Evolutionary conservation across 1,140 invertebrate genomes (phyloP).

Genomic region (Marisa cornuarietis): DNA sequence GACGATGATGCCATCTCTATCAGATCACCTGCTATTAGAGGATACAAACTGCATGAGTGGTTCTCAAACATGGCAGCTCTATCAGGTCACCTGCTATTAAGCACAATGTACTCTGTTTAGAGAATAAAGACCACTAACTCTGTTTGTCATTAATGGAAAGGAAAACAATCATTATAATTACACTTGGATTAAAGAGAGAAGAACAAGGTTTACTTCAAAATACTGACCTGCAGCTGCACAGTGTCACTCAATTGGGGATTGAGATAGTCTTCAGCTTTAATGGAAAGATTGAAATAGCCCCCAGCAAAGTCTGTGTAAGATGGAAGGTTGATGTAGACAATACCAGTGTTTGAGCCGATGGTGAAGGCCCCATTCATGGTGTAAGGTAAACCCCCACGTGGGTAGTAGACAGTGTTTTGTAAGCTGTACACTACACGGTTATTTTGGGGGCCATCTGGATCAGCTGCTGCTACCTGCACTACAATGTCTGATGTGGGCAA

Average conservation of each 20-base stretch:
- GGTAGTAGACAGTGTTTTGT: constrained; percentile 24
- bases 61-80: too few relatives aligned
- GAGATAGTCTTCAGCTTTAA: constrained; percentile 32
- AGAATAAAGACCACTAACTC: too few relatives aligned
- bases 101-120: too few relatives aligned
- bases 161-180: too few relatives aligned
- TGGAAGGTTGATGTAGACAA: constrained; percentile 29
- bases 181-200: too few relatives aligned
- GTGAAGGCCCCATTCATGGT: constrained; percentile 32
- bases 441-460: constrained; percentile 29
- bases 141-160: too few relatives aligned
- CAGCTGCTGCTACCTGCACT: constrained; percentile 27
- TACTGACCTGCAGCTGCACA: constrained; percentile 29
- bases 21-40: too few relatives aligned
- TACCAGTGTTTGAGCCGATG: constrained; percentile 35
- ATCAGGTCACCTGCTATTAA: too few relatives aligned
- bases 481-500: constrained; percentile 20
- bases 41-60: too few relatives aligned
- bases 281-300: constrained; percentile 35
- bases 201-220: too few relatives aligned
- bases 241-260: constrained; percentile 24
- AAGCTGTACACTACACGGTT: constrained; percentile 37
- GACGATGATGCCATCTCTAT: too few relatives aligned
- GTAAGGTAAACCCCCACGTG: constrained; percentile 11
- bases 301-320: constrained; percentile 38